Base-by-base conservation (phyloP, 2,797 vertebrate genomes). In the Xiphorhynchus erythropygius region DNA sequence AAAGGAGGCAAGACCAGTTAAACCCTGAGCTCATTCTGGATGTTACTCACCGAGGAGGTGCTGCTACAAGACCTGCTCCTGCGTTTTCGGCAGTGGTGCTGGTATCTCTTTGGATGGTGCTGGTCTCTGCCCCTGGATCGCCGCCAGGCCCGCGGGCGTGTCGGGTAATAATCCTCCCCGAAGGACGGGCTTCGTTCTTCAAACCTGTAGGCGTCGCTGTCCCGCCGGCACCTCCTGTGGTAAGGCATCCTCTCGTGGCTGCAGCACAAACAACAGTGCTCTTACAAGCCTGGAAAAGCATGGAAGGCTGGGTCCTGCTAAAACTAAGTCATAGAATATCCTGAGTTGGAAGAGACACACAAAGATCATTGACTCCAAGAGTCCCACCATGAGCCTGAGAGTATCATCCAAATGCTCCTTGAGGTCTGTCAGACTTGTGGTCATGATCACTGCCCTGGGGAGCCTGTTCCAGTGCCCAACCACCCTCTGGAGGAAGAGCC, bases 1-100 rank as follows among this genome's bases (percentile, higher is more conserved):
- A 96, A 96, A 89, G 93, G 94, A 91, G 92, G 89, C 49, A 96
- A 95, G 74, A 91, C 55, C 46, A 33, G 86, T 67, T 97, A 96
- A 93, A 90, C 32, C 71, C 88, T 50, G 91, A 94, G 47, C 95
- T 93, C 93, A 7, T 97, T 83, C 87, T 78, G 97, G 97, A 77
- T 92, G 97, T 92, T 97, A 98, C 98, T 98, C 98, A 98, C 98
- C 98, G 97, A 98, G 97, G 98, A 98, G 92, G 97, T 95, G 74
- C 97, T 98, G 98, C 98, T 98, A 97, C 97, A 98, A 96, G 98
- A 98, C 97, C 98, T 98, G 96, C 97, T 98, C 95, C 97, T 97
- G 91, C 96, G 98, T 75, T 98, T 98, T 67, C 96, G 93, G 93
- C 98, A 98, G 84, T 81, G 94, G 8, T 97, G 97, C 64, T 96